Evolutionary conservation across 1,140 invertebrate genomes (phyloP).

Genomic region (Wasmannia auropunctata): DNA sequence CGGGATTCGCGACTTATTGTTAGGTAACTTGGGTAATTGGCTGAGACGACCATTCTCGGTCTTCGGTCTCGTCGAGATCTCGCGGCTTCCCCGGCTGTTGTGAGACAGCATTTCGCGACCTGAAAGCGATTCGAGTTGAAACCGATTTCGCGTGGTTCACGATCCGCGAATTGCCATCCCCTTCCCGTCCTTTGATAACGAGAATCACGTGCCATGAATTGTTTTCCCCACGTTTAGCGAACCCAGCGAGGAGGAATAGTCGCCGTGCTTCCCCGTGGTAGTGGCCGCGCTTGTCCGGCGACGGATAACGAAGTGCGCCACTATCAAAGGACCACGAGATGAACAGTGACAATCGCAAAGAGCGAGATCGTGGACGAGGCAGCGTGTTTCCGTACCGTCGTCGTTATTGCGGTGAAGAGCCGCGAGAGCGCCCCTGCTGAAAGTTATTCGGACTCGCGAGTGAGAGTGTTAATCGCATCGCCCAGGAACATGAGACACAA

Average conservation of each 20-base stretch:
- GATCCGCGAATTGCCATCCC: neutral
- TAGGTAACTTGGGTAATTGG: slow-evolving; percentile 52
- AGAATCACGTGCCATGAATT: slow-evolving; percentile 38
- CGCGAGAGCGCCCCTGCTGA: neutral
- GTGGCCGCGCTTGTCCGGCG: too few species aligned
- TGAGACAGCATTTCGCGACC: neutral
- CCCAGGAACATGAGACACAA: slow-evolving; percentile 38
- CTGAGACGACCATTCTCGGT: slow-evolving; percentile 21
- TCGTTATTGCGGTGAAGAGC: slow-evolving; percentile 1
- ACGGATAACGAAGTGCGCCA: slow-evolving; percentile 5
- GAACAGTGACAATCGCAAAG: slow-evolving; percentile 64
- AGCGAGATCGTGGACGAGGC: slow-evolving; percentile 18
- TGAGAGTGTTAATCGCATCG: slow-evolving; percentile 17
- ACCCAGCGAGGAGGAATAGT: slow-evolving; percentile 15
- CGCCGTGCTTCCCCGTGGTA: slow-evolving; percentile 35
- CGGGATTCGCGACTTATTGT: slow-evolving; percentile 6
- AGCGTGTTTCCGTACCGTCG: slow-evolving; percentile 18
- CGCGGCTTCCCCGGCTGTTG: neutral
- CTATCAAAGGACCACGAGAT: slow-evolving; percentile 26
- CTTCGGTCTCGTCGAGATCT: slow-evolving; percentile 14
- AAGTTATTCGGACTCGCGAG: neutral
- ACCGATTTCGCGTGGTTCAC: neutral
- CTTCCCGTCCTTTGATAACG: neutral
- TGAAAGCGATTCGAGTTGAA: neutral
- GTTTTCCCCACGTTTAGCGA: slow-evolving; percentile 54